Conservation (phyloP, 2,888 invertebrate species). For the Spisula subtruncata region DNA sequence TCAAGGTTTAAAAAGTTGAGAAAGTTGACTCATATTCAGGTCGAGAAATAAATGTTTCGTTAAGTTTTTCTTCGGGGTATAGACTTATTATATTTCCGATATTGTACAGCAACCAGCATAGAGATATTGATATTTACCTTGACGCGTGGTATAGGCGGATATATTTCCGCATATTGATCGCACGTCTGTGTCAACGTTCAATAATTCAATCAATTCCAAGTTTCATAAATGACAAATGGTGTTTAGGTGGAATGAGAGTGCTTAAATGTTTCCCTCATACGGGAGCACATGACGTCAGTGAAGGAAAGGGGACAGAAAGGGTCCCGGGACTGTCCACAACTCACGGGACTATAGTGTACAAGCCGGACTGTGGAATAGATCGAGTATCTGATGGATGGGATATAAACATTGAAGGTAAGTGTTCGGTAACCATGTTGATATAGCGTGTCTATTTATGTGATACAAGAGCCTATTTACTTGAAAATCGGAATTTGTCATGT, state of each 20-base stretch:
- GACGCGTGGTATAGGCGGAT: slow-evolving; percentile 5
- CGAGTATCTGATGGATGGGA: not conserved
- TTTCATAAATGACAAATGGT: not conserved
- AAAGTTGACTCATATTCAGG: no score
- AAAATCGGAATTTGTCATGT: no score
- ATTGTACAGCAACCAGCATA: not conserved
- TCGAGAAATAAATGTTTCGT: no score
- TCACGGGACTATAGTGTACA: not conserved
- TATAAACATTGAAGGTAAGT: not conserved
- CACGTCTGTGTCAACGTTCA: not conserved
- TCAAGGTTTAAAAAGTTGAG: no score
- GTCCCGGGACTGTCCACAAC: not conserved
- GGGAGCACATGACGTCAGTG: slow-evolving; percentile 5
- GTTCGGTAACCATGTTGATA: no score
- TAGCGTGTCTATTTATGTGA: no score
- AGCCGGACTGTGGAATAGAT: not conserved
- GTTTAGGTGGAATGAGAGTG: slow-evolving; percentile 6
- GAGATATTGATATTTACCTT: not conserved
- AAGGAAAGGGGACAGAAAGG: not conserved
- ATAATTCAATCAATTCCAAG: slow-evolving; percentile 11
- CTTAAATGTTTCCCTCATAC: slow-evolving; percentile 26
- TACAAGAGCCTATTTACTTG: no score
- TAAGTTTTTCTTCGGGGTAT: no score
- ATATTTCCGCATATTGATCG: slow-evolving; percentile 17
- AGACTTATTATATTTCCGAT: not conserved